Conservation (phyloP, 2,113 vertebrate species). For the Rhea americana region DNA sequence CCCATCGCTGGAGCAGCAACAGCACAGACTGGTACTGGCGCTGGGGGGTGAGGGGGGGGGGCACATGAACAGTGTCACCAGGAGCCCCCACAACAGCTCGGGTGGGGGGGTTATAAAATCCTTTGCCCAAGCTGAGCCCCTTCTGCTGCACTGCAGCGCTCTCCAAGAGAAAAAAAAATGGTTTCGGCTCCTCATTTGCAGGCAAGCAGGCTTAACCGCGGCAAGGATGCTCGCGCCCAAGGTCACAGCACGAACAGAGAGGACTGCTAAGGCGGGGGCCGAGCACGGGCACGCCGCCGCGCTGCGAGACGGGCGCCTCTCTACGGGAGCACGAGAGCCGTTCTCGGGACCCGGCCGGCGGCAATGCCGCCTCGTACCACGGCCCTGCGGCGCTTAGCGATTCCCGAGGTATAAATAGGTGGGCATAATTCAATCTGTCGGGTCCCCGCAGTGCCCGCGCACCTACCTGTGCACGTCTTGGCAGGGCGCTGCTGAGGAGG, state of each 20-base stretch:
- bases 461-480: rapidly evolving
- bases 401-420: rapidly evolving
- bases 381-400: rapidly evolving
- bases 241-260: background rate
- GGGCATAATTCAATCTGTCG: background rate
- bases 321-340: background rate
- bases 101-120: background rate
- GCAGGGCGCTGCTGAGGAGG: background rate
- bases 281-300: background rate
- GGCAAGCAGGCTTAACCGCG: background rate
- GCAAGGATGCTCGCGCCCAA: background rate
- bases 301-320: background rate
- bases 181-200: background rate
- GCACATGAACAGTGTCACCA: rapidly evolving
- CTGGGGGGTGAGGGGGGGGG: background rate
- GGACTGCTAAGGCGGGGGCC: background rate
- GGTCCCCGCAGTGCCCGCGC: background rate
- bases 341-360: background rate
- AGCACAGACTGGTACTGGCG: background rate
- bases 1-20: background rate
- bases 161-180: background rate
- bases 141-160: rapidly evolving
- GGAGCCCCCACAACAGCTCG: rapidly evolving
- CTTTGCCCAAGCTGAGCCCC: background rate
- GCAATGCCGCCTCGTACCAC: background rate